These are phyloP conservation scores for Ammospiza caudacuta DNA, from an alignment of 2,113 vertebrate genomes.

Conservation along the genomic window DNA sequence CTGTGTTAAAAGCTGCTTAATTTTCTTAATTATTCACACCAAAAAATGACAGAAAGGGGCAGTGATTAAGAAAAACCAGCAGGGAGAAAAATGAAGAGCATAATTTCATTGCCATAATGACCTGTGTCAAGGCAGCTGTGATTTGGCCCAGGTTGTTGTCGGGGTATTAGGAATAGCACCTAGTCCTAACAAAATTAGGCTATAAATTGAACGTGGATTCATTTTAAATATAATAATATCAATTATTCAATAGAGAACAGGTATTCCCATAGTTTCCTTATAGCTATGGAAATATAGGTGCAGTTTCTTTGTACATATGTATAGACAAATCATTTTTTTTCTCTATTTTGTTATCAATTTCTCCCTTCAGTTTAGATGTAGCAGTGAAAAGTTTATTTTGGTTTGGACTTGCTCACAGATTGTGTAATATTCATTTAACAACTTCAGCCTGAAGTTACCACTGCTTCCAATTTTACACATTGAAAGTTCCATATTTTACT, in stretches of 20 bases:
- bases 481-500: neutral
- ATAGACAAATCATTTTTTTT: neutral
- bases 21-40: neutral
- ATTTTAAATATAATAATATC: neutral
- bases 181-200: neutral
- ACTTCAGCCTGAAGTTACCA: neutral
- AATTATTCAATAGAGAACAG: neutral
- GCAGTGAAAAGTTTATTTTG: neutral
- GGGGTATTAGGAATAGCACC: neutral
- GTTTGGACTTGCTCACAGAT: neutral
- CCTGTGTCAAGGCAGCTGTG: neutral
- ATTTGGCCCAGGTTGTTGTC: neutral
- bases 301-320: neutral
- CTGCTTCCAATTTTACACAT: neutral
- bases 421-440: neutral
- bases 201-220: neutral
- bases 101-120: neutral
- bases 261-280: neutral
- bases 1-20: neutral
- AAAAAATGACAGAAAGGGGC: neutral
- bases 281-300: rapidly evolving
- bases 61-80: neutral
- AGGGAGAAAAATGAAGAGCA: neutral
- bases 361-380: neutral
- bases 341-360: neutral